These are phyloP conservation scores for Mustelus asterias DNA, from an alignment of 2,113 vertebrate genomes.

Conservation along the genomic window DNA sequence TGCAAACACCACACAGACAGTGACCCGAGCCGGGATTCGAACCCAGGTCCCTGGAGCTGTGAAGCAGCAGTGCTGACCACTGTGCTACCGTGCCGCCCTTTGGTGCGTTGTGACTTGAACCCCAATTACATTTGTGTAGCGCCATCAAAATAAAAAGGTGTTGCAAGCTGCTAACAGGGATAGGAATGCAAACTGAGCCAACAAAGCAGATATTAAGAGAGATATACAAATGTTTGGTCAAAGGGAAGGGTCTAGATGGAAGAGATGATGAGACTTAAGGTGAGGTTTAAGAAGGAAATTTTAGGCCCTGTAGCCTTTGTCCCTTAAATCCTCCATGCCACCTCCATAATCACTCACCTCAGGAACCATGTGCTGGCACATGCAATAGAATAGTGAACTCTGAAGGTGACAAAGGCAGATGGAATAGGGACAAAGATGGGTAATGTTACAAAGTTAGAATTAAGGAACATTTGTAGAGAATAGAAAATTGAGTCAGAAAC, in stretches of 20 bases:
- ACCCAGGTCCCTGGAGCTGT: no score
- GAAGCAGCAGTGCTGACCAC: no score
- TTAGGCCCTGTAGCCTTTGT: no score
- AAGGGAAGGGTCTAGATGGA: neutral
- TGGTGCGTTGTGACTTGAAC: neutral
- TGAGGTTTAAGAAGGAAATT: neutral
- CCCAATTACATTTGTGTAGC: neutral
- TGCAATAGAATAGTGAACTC: neutral
- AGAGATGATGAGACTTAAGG: neutral
- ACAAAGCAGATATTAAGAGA: neutral
- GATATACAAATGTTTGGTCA: neutral
- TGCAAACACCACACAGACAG: no score
- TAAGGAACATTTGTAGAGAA: neutral
- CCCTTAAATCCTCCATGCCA: no score
- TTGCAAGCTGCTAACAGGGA: neutral
- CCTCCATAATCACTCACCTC: no score
- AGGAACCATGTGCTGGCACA: no score
- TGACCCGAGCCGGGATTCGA: no score
- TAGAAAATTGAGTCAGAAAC: neutral
- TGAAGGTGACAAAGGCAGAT: neutral
- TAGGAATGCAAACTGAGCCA: neutral
- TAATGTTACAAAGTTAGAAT: neutral
- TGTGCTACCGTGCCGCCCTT: no score
- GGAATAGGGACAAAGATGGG: neutral
- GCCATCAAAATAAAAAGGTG: neutral